Evolutionary conservation across 2,113 vertebrate species (phyloP).

Genomic region (Ochotona princeps): DNA sequence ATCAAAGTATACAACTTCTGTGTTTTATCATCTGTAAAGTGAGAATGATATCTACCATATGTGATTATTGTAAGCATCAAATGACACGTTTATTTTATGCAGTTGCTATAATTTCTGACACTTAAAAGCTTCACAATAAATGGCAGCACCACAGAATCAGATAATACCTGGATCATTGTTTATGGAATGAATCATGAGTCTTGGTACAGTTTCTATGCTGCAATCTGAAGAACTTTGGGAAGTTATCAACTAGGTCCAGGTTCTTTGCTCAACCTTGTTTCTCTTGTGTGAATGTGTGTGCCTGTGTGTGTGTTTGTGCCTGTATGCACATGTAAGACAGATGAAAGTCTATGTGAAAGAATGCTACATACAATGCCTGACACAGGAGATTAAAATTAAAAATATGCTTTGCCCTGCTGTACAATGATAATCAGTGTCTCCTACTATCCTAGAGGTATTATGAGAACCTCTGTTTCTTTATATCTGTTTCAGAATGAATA

Average conservation of each 20-base stretch:
- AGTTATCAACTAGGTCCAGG: neutral
- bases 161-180: neutral
- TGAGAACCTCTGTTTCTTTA: slow-evolving; percentile 7
- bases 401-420: neutral
- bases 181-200: neutral
- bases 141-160: neutral
- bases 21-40: slow-evolving; percentile 23
- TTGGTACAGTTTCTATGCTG: neutral
- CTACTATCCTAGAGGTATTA: neutral
- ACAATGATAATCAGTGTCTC: neutral
- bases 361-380: neutral
- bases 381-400: neutral
- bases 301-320: neutral
- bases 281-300: neutral
- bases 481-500: slow-evolving; percentile 47
- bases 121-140: neutral
- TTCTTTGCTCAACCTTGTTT: neutral
- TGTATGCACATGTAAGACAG: accelerated
- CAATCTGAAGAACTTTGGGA: slow-evolving; percentile 1
- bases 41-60: neutral
- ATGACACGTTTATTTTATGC: neutral
- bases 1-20: neutral
- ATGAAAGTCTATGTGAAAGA: neutral
- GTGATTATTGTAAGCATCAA: neutral
- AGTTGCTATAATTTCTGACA: neutral